A percentile compares a stretch with the other conserved stretches of the same genome.
These are phyloP conservation scores for Pseudorhombus dupliciocellatus DNA, from an alignment of 2,113 vertebrate genomes.

Conservation along the genomic window DNA sequence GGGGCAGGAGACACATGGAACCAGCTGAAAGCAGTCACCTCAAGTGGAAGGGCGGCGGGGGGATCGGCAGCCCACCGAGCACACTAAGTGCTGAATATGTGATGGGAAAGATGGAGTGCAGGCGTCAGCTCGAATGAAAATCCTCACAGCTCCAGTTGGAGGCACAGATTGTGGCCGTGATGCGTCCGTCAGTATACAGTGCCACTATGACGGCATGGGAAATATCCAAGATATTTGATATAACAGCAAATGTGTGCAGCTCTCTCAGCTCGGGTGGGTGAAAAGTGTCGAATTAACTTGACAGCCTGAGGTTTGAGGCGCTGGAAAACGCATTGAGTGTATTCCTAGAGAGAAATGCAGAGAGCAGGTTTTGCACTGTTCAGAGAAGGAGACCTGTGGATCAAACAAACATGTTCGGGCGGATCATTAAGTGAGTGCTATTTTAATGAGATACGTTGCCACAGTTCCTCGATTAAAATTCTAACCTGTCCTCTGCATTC, in stretches of 20 bases:
- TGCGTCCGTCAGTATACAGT: background rate
- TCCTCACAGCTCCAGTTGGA: background rate
- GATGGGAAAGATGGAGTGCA: background rate
- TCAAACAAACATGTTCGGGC: background rate
- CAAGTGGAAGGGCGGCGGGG: slow-evolving; percentile 27
- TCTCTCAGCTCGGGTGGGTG: background rate
- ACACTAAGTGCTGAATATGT: background rate
- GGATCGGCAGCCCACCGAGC: slow-evolving; percentile 16
- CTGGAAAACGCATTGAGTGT: slow-evolving; percentile 20
- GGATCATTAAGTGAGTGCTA: background rate
- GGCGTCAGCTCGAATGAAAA: background rate
- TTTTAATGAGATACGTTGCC: background rate
- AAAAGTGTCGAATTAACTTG: slow-evolving; percentile 9
- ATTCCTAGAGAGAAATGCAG: slow-evolving; percentile 4
- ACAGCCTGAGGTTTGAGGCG: slow-evolving; percentile 21
- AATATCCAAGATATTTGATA: background rate
- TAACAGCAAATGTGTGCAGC: slow-evolving; percentile 8
- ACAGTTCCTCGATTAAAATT: background rate
- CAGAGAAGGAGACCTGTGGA: background rate
- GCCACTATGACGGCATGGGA: background rate
- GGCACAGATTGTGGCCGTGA: background rate
- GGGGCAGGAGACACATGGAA: slow-evolving; percentile 20
- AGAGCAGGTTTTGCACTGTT: background rate
- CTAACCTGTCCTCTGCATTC: background rate
- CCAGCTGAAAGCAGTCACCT: slow-evolving; percentile 42